Evolutionary conservation across 2,888 invertebrate genomes (phyloP).

Genomic region (Eilema caniola): DNA sequence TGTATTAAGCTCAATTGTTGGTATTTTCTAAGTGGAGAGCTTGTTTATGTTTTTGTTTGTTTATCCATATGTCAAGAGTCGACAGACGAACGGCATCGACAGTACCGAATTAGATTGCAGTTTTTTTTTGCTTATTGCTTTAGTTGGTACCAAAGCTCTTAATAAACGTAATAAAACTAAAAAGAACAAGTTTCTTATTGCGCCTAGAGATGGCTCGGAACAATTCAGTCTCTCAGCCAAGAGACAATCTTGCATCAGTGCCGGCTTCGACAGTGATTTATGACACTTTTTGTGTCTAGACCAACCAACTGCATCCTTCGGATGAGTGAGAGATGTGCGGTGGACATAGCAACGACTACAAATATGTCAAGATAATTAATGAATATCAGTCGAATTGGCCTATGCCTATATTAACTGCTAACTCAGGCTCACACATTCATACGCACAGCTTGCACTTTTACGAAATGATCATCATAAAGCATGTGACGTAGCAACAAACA

Average conservation of each 20-base stretch:
- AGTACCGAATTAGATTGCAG: not conserved
- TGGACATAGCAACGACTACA: constrained; percentile 59
- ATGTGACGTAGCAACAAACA: constrained; percentile 66
- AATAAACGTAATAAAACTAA: constrained; percentile 29
- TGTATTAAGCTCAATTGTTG: not conserved
- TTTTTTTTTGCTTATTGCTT: not conserved
- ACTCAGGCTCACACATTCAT: constrained; percentile 31
- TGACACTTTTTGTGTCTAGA: constrained; percentile 66
- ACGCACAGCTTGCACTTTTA: constrained; percentile 64
- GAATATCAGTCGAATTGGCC: constrained; percentile 48
- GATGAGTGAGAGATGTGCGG: constrained; percentile 59
- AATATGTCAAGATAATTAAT: constrained; percentile 60
- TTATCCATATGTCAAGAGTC: constrained; percentile 21
- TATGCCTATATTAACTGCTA: constrained; percentile 37
- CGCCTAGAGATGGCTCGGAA: constrained; percentile 30
- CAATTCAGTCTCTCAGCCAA: constrained; percentile 58
- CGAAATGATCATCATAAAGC: constrained; percentile 57
- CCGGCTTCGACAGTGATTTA: constrained; percentile 71
- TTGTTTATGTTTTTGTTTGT: constrained; percentile 54
- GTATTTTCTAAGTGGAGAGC: not conserved
- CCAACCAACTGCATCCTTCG: constrained; percentile 60
- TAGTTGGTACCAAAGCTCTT: not conserved
- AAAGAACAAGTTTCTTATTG: constrained; percentile 30
- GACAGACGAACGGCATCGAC: not conserved
- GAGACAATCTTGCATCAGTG: constrained; percentile 61